A percentile compares a stretch with the other conserved stretches of the same genome.
Conservation (phyloP, 2,113 vertebrate genomes). For the Caracal caracal region DNA sequence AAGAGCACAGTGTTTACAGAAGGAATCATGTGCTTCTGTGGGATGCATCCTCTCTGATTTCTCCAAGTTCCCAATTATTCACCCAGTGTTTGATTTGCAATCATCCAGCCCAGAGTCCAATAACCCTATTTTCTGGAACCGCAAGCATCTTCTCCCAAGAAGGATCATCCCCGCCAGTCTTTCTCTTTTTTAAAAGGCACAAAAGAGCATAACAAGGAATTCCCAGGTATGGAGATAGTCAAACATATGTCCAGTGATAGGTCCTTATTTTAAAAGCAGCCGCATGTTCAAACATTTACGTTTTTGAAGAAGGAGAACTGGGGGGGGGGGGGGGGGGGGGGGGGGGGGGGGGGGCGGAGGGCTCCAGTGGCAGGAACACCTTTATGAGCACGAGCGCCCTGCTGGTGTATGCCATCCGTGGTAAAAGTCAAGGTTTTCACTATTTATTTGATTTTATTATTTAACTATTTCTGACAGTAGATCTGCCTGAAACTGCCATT, state of each 20-base stretch:
- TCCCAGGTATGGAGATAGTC: background rate
- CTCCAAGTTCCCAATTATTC: background rate
- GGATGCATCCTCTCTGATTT: background rate
- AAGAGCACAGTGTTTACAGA: background rate
- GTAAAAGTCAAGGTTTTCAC: background rate
- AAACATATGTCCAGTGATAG: background rate
- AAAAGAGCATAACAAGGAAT: background rate
- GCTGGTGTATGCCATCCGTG: background rate
- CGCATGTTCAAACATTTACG: background rate
- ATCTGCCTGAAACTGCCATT: background rate
- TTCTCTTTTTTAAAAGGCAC: background rate
- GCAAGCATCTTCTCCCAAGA: background rate
- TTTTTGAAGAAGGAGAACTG: background rate
- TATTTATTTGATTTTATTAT: background rate
- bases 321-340: rapidly evolving
- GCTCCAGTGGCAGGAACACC: background rate
- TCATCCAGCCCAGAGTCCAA: background rate
- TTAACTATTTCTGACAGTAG: background rate
- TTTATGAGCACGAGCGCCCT: background rate
- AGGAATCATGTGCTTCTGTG: background rate
- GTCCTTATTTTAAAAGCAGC: background rate
- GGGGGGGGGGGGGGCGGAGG: rapidly evolving
- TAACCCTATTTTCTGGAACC: background rate
- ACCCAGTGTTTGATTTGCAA: background rate
- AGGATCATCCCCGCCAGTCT: background rate